Evolutionary conservation across 2,113 vertebrate genomes (phyloP).

Genomic region (Sinocyclocheilus grahami): DNA sequence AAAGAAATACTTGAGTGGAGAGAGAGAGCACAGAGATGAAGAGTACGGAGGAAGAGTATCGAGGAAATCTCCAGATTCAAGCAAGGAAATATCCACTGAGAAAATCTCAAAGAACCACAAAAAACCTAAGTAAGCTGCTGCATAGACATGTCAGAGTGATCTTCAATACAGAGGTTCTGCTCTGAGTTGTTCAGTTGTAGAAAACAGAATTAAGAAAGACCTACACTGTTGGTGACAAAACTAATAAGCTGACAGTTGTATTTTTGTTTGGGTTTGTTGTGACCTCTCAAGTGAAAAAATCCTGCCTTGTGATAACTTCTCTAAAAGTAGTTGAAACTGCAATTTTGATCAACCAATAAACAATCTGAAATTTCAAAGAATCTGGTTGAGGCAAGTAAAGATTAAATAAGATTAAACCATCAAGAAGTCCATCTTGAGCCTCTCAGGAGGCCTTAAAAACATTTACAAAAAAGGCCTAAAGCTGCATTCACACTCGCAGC

Average conservation of each 20-base stretch:
- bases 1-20: conserved; percentile 88
- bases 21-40: conserved; percentile 85
- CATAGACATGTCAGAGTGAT: background rate
- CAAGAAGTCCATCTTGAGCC: background rate
- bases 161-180: background rate
- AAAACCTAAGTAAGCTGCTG: conserved; percentile 79
- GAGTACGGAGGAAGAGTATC: conserved; percentile 74
- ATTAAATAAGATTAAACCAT: background rate
- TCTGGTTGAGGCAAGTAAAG: background rate
- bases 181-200: too few species aligned
- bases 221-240: background rate
- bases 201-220: background rate
- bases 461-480: background rate
- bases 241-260: background rate
- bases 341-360: background rate
- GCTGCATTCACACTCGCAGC: background rate
- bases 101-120: conserved; percentile 86
- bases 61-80: conserved; percentile 83
- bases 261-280: background rate
- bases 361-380: background rate
- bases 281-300: background rate
- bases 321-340: conserved; percentile 67
- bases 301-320: background rate
- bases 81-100: conserved; percentile 84
- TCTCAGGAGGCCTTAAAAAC: background rate